Evolutionary conservation across 1,140 invertebrate species (phyloP), one percentile per base, ranked within the genome.

Genomic region (Sarcophaga peregrina): DNA sequence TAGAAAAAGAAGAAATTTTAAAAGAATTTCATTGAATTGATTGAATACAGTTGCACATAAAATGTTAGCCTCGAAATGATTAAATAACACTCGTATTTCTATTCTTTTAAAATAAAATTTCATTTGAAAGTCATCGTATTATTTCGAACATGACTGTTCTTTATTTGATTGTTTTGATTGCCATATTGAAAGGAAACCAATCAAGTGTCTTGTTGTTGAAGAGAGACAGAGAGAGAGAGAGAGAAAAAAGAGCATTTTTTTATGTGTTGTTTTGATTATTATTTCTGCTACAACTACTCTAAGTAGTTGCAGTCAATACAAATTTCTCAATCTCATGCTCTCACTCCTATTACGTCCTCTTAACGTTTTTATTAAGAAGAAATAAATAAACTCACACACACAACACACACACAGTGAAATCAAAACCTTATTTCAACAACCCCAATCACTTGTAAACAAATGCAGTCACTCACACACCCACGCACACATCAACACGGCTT

Each of bases 371-470:
- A 37, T 37, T 37, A 37, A 37, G 25, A 37, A 1, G n/a, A 58
- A 58, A 58, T n/a, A 58, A n/a, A 58, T 76, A 48, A n/a, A 76
- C n/a, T n/a, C n/a, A n/a, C n/a, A n/a, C n/a, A n/a, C n/a, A n/a
- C 50, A 75, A 78, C 50, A 78, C 50, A 78, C 47, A 50, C 46
- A 46, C 45, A 62, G 75, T 89, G 87, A 87, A 88, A 89, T 89
- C 87, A 89, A 89, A 90, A 89, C 87, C 88, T 88, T 86, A 89
- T 88, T 88, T 68, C 81, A 85, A 83, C 83, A 83, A 82, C 83
- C 82, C 81, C 52, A 85, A 62, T 82, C 83, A 81, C 83, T 83
- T 10, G 17, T 9, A n/a, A 73, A 73, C 15, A 20, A 73, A 73
- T n/a, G n/a, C n/a, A n/a, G n/a, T n/a, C n/a, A n/a, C n/a, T n/a